Evolutionary conservation across 2,888 invertebrate species (phyloP).

Genomic region (Blastobasis adustella): DNA sequence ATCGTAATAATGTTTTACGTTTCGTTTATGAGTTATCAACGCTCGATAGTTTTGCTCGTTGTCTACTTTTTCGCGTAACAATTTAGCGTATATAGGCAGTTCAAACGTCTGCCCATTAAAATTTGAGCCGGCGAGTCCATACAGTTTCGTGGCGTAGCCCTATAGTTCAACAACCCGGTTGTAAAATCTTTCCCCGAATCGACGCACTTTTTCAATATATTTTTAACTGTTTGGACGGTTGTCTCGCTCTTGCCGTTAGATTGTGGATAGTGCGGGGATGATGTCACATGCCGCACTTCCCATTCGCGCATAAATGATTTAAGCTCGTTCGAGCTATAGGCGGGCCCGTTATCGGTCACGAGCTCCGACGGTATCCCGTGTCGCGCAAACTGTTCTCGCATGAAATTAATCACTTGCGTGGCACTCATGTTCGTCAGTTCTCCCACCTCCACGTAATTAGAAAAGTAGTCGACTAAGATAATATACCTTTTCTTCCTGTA

Average conservation of each 20-base stretch:
- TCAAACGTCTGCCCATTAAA: neutral
- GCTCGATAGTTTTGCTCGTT: constrained; percentile 3
- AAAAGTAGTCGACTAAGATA: constrained; percentile 7
- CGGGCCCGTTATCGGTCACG: constrained; percentile 10
- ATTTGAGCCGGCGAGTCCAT: constrained; percentile 6
- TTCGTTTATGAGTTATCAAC: neutral
- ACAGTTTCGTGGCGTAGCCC: constrained; percentile 5
- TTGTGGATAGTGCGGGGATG: constrained; percentile 6
- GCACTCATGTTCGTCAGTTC: constrained; percentile 1
- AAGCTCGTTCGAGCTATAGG: constrained; percentile 8
- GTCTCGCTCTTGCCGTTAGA: constrained; percentile 6
- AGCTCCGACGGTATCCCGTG: constrained; percentile 9
- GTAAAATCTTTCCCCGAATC: constrained; percentile 4
- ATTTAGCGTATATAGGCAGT: neutral
- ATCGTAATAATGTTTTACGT: too few relatives aligned
- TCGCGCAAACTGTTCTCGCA: constrained; percentile 10
- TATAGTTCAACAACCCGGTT: constrained; percentile 3
- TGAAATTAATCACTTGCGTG: constrained; percentile 2
- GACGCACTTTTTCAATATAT: constrained; percentile 3
- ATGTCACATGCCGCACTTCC: constrained; percentile 7
- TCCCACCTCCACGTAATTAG: constrained; percentile 8
- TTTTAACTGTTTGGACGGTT: constrained; percentile 8
- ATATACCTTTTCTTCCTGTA: constrained; percentile 12
- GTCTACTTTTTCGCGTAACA: constrained; percentile 1
- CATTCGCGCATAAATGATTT: constrained; percentile 7